A percentile compares a stretch with the other conserved stretches of the same genome.
Conservation (phyloP, 2,797 vertebrate species). For the Petrocephalus sullivani region DNA sequence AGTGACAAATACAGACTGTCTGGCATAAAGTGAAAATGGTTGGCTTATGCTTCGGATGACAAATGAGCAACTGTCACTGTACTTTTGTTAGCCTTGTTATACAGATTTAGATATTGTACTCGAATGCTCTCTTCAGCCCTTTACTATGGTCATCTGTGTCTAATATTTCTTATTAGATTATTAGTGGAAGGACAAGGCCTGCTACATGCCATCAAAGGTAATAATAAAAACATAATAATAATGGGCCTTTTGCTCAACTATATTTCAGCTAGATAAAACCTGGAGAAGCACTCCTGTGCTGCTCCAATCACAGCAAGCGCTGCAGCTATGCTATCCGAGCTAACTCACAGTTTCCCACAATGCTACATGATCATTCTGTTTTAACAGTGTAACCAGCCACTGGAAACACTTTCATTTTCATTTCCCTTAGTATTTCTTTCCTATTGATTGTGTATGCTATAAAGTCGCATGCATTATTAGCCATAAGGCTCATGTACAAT, state of each 20-base stretch:
- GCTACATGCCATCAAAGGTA: background rate
- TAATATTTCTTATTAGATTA: slow-evolving; percentile 3
- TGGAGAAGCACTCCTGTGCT: background rate
- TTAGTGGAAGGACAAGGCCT: background rate
- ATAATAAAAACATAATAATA: background rate
- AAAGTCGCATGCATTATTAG: background rate
- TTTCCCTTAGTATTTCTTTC: background rate
- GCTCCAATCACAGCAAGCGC: background rate
- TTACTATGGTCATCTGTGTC: background rate
- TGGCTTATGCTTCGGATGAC: background rate
- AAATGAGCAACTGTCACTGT: background rate
- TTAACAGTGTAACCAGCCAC: background rate
- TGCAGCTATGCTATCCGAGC: background rate
- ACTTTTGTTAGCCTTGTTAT: slow-evolving; percentile 1
- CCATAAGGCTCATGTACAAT: slow-evolving; percentile 1
- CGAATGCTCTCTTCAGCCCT: background rate
- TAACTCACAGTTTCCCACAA: background rate
- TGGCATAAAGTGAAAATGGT: background rate
- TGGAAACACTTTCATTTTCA: background rate
- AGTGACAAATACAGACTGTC: slow-evolving; percentile 6
- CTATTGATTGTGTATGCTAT: background rate
- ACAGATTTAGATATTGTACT: slow-evolving; percentile 8
- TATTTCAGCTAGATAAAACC: background rate
- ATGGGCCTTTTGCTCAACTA: background rate
- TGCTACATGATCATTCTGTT: background rate